Evolutionary conservation across 2,888 invertebrate genomes (phyloP), one percentile per base, ranked within the genome.

Genomic region (Drosophila niveifrons): DNA sequence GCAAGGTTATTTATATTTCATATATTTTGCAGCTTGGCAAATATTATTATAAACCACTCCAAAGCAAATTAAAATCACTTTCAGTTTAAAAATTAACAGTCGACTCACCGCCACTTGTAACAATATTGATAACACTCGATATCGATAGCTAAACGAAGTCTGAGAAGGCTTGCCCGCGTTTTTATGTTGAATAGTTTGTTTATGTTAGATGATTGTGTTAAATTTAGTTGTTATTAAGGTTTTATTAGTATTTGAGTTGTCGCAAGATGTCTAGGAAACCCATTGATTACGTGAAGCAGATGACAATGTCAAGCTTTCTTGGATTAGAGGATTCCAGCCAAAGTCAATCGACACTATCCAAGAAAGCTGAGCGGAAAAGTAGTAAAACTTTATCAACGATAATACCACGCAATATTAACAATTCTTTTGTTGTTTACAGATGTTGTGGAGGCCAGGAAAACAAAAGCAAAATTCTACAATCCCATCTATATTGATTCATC

Each of bases 401-500:
- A 55, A 31, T 4, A 9, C 4, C 3, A n/a, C 4, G 17, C 13
- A 28, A 41, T 11, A 6, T 2, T 11, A 41, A 15, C 7, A 46
- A n/a, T 13, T n/a, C 15, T 29, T 28, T 48, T 39, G 15, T n/a
- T n/a, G 3, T 66, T 64, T 9, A 11, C 17, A 80, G 81, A 59
- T 36, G 11, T 46, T 17, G 44, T 61, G 6, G 72, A 48, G 10
- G 76, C 48, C 2, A 72, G 23, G 10, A 75, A 31, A 43, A 18
- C 74, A 15, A 66, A 66, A 4, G 52, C 55, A 48, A 83, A 81
- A 51, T 69, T 75, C 8, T 81, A 79, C 41, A 91, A 91, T 66
- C 91, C 91, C 9, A 91, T 91, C 15, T 91, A 90, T 68, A 68
- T 91, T 29, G 91, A 91, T 66, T 90, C 90, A 8, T 91, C 91